Evolutionary conservation across 2,888 invertebrate genomes (phyloP), one percentile per base, ranked within the genome.

Genomic region (Rhagium mordax): DNA sequence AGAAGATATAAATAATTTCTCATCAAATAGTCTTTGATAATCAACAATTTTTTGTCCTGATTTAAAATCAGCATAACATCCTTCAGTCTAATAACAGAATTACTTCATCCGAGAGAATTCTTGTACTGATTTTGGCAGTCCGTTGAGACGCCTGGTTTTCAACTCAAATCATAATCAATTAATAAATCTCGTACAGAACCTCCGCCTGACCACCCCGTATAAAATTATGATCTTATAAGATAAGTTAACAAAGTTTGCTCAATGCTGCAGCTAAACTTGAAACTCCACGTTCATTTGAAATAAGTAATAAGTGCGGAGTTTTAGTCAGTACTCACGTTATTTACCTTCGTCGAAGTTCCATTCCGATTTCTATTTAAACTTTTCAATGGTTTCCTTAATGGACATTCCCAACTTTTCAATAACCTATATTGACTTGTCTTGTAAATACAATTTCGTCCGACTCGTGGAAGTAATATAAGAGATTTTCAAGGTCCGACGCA

Each of bases 371-470:
- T 64, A 27, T 64, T 64, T 49, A 64, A 64, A 64, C 64, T 64
- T 64, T 64, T 64, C 64, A 64, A 48, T 49, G 64, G 64, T 51
- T 64, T 64, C 49, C 27, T 64, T 27, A 49, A 64, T 51, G 64
- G 64, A 64, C 27, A 24, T 48, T 64, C 29, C 48, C 49, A 64
- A 64, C 64, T 64, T 64, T 64, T 64, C 64, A 64, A 64, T 49
- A 64, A 64, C 64, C 49, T 29, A 51, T 49, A 64, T 64, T 64
- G 64, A 64, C 24, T 64, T 49, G 64, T 49, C 64, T 49, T 49
- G 64, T 64, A 64, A 64, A 64, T 64, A 64, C 47, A 64, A 64
- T 49, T 64, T 49, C 49, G n/a, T 55, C 16, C 49, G 13, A 64
- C 29, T 64, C 48, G 21, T 62, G 62, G 62, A 64, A 49, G 51